These are phyloP conservation scores for Emydura subglobosa DNA, from an alignment of 2,113 vertebrate species.

Conservation along the genomic window DNA sequence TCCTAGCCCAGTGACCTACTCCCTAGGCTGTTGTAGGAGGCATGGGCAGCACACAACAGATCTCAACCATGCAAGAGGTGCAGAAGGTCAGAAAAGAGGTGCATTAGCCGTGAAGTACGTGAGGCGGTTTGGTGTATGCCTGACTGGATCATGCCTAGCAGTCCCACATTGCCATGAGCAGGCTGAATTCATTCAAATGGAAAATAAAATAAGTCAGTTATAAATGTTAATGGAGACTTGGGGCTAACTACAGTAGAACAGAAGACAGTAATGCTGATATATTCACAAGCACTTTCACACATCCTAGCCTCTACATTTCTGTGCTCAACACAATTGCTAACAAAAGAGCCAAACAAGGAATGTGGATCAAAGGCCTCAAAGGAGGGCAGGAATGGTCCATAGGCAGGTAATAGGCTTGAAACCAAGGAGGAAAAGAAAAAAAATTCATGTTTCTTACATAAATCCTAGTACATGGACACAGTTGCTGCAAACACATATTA, in stretches of 20 bases:
- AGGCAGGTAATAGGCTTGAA: neutral
- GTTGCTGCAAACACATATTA: neutral
- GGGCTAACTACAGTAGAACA: slow-evolving; percentile 42
- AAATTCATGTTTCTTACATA: slow-evolving; percentile 7
- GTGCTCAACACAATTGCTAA: neutral
- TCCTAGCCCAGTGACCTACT: too few species aligned
- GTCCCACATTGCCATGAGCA: fast-evolving
- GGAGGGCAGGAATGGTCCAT: neutral
- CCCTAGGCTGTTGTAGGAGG: neutral
- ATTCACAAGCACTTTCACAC: neutral
- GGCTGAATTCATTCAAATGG: neutral
- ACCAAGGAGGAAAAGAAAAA: neutral
- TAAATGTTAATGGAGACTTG: neutral
- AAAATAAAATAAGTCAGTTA: slow-evolving; percentile 11
- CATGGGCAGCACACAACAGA: neutral
- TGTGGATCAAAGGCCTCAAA: neutral
- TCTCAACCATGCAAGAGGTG: neutral
- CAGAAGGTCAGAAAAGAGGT: neutral
- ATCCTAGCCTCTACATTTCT: neutral
- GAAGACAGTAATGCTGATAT: slow-evolving; percentile 46
- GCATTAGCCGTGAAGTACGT: fast-evolving
- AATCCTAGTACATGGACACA: neutral
- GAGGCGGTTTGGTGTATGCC: neutral
- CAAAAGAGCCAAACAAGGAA: neutral
- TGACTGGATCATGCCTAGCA: neutral